Percentiles rank a stretch among this genome's conserved stretches.
Conservation (phyloP, 2,888 invertebrate species). For the Latrodectus elegans region DNA sequence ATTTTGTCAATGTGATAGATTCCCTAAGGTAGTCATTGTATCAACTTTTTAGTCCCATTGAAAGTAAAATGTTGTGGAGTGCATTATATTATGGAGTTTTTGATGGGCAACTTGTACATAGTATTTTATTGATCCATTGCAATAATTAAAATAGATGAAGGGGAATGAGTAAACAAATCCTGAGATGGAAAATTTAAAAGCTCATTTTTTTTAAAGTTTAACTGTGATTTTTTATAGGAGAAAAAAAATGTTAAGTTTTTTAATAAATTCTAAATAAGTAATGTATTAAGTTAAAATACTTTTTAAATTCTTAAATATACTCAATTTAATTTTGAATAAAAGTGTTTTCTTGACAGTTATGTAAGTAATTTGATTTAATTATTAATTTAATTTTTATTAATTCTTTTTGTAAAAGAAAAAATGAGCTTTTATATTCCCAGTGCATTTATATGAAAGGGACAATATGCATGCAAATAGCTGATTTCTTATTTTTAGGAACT, state of each 20-base stretch:
- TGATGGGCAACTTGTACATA: constrained; percentile 57
- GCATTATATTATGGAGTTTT: constrained; percentile 42
- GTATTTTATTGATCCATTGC: constrained; percentile 30
- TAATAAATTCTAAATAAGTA: neutral
- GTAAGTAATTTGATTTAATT: too few relatives aligned
- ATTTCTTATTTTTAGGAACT: too few relatives aligned
- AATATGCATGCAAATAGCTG: too few relatives aligned
- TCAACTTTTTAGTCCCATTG: constrained; percentile 61
- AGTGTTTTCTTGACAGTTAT: too few relatives aligned
- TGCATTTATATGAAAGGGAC: too few relatives aligned
- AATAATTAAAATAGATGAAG: constrained; percentile 10
- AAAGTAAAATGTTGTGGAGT: constrained; percentile 48
- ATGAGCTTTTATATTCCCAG: too few relatives aligned
- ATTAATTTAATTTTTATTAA: neutral
- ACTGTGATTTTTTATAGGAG: too few relatives aligned
- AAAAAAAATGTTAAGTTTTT: neutral
- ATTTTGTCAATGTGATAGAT: constrained; percentile 69
- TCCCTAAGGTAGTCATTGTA: constrained; percentile 68
- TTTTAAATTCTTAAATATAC: neutral
- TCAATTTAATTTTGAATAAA: neutral
- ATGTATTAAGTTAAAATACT: neutral
- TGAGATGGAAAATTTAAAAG: neutral
- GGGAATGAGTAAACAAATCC: neutral
- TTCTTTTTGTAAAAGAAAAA: neutral
- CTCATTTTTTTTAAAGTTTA: neutral